Evolutionary conservation across 2,797 vertebrate genomes (phyloP).

Genomic region (Mormyrops attenuatus): DNA sequence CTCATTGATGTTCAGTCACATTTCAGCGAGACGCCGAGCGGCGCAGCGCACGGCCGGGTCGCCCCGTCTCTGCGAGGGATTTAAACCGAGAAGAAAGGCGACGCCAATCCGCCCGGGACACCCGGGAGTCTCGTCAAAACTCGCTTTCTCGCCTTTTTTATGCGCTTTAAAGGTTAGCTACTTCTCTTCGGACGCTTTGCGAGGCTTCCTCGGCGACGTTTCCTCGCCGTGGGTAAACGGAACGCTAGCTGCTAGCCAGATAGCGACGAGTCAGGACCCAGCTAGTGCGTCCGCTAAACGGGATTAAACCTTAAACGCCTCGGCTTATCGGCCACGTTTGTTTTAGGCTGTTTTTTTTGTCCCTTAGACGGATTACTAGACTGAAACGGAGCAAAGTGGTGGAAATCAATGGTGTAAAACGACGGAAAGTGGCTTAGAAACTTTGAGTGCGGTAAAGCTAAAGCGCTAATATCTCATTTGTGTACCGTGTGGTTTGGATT

Average conservation of each 20-base stretch:
- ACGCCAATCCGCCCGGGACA: constrained; percentile 2
- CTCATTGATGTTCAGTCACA: constrained; percentile 70
- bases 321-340: background rate
- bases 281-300: background rate
- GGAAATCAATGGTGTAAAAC: background rate
- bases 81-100: background rate
- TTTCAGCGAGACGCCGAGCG: constrained; percentile 65
- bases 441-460: constrained; percentile 1
- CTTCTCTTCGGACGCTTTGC: constrained; percentile 22
- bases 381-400: background rate
- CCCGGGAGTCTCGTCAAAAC: constrained; percentile 17
- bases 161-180: constrained; percentile 29
- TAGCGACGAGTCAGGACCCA: background rate
- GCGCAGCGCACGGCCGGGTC: constrained; percentile 45
- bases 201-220: background rate
- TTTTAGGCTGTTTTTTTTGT: background rate
- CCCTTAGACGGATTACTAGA: background rate
- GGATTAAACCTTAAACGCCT: background rate
- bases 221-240: background rate
- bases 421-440: constrained; percentile 7
- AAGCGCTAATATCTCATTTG: background rate
- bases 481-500: background rate
- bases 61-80: constrained; percentile 22
- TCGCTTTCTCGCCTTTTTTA: constrained; percentile 31
- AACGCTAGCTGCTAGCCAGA: background rate